Conservation (phyloP, 2,888 invertebrate species). For the Xylophagus ater region DNA sequence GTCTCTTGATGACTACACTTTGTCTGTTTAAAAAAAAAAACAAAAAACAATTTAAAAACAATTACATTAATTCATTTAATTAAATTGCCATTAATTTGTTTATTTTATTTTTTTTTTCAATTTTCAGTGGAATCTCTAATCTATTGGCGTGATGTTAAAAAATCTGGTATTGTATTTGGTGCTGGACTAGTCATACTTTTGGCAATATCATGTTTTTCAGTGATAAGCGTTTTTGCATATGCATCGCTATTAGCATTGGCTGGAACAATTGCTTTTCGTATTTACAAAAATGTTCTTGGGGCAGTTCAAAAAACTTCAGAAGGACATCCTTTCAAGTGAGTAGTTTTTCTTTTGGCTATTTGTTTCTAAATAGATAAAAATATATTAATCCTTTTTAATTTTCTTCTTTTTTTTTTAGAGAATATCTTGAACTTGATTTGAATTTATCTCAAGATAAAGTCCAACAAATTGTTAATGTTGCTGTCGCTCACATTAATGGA, state of each 20-base stretch:
- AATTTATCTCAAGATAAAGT: constrained; percentile 84
- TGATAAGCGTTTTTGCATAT: constrained; percentile 93
- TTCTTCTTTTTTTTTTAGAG: constrained; percentile 41
- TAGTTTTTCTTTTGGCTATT: constrained; percentile 19
- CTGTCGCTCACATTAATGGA: constrained; percentile 79
- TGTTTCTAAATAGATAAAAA: constrained; percentile 1
- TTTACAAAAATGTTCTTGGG: constrained; percentile 91
- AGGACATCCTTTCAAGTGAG: constrained; percentile 96
- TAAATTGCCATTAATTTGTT: too few species aligned
- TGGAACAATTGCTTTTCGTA: constrained; percentile 85
- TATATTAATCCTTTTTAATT: neutral
- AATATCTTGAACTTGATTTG: constrained; percentile 78
- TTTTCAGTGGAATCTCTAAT: constrained; percentile 85
- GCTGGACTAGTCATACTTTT: constrained; percentile 78
- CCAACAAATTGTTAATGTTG: constrained; percentile 73
- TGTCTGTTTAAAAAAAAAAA: too few species aligned
- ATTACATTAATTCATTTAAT: too few species aligned
- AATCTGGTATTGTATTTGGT: constrained; percentile 88
- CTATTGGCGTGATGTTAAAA: constrained; percentile 95
- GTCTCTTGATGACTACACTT: too few species aligned
- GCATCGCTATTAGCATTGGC: constrained; percentile 72
- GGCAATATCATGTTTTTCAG: constrained; percentile 88
- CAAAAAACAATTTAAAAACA: too few species aligned
- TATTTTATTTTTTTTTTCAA: constrained; percentile 22
- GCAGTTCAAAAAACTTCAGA: constrained; percentile 94